Evolutionary conservation across 2,113 vertebrate genomes (phyloP).

Genomic region (Myotis davidii): DNA sequence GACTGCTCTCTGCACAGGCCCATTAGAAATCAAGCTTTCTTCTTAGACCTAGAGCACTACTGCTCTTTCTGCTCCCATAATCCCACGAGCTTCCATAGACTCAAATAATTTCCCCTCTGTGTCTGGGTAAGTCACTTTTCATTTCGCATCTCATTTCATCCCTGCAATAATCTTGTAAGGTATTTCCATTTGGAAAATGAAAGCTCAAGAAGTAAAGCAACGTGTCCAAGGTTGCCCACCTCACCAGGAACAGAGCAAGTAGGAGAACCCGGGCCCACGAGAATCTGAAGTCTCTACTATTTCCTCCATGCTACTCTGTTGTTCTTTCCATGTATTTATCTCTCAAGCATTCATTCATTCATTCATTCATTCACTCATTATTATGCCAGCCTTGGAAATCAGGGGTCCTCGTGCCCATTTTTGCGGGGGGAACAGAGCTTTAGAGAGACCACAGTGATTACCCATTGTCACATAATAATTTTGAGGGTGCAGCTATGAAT

Average conservation of each 20-base stretch:
- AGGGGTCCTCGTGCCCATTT: neutral
- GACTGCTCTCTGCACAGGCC: neutral
- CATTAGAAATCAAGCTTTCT: neutral
- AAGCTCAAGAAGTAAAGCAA: neutral
- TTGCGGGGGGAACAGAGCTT: neutral
- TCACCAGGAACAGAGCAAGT: neutral
- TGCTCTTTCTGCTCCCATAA: neutral
- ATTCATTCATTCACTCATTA: neutral
- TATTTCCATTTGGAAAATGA: neutral
- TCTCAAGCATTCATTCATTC: neutral
- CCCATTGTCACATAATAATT: neutral
- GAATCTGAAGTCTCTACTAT: neutral
- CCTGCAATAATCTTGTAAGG: neutral
- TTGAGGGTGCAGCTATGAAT: neutral
- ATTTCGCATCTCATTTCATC: neutral
- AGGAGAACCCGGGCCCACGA: neutral
- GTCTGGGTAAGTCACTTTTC: neutral
- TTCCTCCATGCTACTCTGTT: neutral
- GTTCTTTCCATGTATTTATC: neutral
- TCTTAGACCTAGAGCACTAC: neutral
- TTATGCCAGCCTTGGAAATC: neutral
- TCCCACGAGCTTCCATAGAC: neutral
- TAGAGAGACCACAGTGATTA: neutral
- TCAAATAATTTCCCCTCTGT: neutral
- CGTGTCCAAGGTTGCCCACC: neutral